phyloP scores from a whole-genome alignment of 2,888 invertebrate species.

The Rutpela maculata region DNA sequence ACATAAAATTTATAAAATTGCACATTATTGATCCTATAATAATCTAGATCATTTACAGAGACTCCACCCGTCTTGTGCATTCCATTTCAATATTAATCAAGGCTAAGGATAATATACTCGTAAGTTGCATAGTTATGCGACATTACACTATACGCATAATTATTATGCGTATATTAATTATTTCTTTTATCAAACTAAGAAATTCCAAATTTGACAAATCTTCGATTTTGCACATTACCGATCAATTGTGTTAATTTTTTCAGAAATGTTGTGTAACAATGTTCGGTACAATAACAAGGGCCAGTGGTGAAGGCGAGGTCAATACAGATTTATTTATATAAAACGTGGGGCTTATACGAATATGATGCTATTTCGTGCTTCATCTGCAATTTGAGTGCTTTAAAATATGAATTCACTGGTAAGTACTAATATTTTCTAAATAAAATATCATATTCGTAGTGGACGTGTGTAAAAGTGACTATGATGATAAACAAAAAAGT shows the following conservation, averaged over 20 bases:
- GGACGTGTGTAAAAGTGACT: neutral
- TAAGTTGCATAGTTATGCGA: constrained; percentile 40
- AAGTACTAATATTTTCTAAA: constrained; percentile 33
- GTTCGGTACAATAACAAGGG: constrained; percentile 34
- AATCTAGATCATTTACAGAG: neutral
- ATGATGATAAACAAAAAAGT: no score
- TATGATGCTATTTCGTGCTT: constrained; percentile 40
- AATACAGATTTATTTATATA: constrained; percentile 42
- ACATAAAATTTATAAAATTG: neutral
- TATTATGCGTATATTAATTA: constrained; percentile 8
- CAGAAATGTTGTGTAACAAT: constrained; percentile 23
- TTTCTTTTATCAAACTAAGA: constrained; percentile 10
- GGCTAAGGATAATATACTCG: constrained; percentile 25
- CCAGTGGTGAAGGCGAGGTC: constrained; percentile 51
- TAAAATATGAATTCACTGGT: constrained; percentile 45
- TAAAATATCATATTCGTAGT: neutral
- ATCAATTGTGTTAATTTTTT: constrained; percentile 1
- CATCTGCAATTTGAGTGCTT: constrained; percentile 45
- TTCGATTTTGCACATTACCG: neutral
- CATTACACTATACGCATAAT: constrained; percentile 23
- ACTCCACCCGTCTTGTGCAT: constrained; percentile 41
- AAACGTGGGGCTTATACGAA: constrained; percentile 42
- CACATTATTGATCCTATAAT: neutral
- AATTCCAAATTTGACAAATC: neutral
- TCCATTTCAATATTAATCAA: constrained; percentile 37